phyloP scores from a whole-genome alignment of 2,888 invertebrate species.

The Erannis defoliaria region DNA sequence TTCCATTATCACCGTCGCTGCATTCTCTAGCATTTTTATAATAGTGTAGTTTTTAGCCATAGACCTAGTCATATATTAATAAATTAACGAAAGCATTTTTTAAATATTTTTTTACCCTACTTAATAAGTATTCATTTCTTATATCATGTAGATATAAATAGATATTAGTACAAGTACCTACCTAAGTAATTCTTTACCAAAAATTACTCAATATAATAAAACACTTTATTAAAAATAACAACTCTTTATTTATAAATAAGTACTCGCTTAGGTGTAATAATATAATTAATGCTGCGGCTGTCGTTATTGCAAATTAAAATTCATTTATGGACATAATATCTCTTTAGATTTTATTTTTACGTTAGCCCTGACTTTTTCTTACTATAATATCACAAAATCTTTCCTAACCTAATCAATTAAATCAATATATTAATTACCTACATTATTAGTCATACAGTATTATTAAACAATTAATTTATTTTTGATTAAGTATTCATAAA shows the following conservation, averaged over 20 bases:
- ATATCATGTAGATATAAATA: too few species aligned
- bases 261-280: constrained; percentile 23
- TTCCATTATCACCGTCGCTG: too few species aligned
- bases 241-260: constrained; percentile 34
- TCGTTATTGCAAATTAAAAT: background rate
- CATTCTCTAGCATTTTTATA: too few species aligned
- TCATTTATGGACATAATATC: background rate
- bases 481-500: background rate
- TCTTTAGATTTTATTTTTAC: background rate
- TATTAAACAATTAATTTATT: background rate
- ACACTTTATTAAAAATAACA: constrained; percentile 13
- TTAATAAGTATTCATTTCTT: too few species aligned
- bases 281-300: background rate
- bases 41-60: too few species aligned
- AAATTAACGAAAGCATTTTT: too few species aligned
- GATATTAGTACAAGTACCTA: too few species aligned
- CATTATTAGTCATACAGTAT: background rate
- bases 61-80: too few species aligned
- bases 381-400: constrained; percentile 36
- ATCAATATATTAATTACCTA: background rate
- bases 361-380: constrained; percentile 15
- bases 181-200: too few species aligned
- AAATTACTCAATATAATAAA: background rate
- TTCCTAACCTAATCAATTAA: background rate
- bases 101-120: too few species aligned